phyloP scores from a whole-genome alignment of 2,888 invertebrate species.

The Anoncus sp. region DNA sequence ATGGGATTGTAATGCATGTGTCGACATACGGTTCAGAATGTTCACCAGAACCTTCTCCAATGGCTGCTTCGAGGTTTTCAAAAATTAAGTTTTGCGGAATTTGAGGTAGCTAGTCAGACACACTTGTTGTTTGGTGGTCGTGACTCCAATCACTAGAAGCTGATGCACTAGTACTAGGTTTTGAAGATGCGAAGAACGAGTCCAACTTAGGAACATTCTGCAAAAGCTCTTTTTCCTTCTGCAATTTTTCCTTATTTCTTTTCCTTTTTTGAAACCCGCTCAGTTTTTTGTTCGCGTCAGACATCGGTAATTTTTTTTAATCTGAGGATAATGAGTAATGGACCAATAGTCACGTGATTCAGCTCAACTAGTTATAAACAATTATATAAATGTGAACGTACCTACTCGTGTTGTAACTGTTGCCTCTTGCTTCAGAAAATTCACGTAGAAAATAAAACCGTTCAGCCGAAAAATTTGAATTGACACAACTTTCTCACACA shows the following conservation, averaged over 20 bases:
- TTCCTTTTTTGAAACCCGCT: conserved; percentile 3
- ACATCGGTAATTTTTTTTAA: conserved; percentile 1
- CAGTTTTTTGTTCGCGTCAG: neutral
- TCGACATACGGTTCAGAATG: no score
- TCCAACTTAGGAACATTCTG: neutral
- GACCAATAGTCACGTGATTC: neutral
- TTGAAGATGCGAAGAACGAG: no score
- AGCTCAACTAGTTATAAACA: neutral
- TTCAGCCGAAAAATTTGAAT: no score
- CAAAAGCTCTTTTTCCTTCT: neutral
- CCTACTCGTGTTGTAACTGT: conserved; percentile 1
- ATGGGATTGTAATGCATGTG: no score
- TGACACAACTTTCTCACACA: no score
- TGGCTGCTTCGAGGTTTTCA: no score
- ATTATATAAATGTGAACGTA: neutral
- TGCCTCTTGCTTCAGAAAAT: no score
- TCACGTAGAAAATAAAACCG: no score
- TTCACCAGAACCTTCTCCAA: no score
- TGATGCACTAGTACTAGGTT: neutral
- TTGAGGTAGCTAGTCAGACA: no score
- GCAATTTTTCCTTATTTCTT: neutral
- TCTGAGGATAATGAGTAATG: neutral
- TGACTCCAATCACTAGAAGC: neutral
- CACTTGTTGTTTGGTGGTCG: neutral
- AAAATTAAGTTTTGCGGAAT: no score